Evolutionary conservation across 2,797 vertebrate species (phyloP), one percentile per base, ranked within the genome.

Genomic region (Melanotaenia nigrans): DNA sequence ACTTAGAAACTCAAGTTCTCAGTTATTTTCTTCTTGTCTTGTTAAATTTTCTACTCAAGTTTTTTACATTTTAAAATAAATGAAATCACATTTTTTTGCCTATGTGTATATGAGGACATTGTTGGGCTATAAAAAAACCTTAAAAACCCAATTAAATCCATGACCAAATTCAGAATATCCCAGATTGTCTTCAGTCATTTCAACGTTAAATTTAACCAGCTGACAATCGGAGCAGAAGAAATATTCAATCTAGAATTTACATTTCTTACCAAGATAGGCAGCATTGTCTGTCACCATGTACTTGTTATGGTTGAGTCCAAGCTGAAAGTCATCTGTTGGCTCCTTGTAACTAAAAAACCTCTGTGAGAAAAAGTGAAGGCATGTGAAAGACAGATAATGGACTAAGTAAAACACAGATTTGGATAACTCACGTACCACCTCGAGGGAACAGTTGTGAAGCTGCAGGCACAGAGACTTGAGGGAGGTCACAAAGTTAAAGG

Each of bases 261-360:
- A 11, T 78, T 45, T 78, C 96, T 78, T 93, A 98, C 97, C 96
- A 16, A 98, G 95, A 45, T 97, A 98, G 2, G 94, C 85, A 0
- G 95, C 93, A 54, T 92, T 95, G 56, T 98, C 97, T 0, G 97
- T 98, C 88, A 98, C 96, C 94, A 98, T 95, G 25, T 97, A 98
- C 85, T 97, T 98, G 90, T 98, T 98, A 70, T 97, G 95, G 84
- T 97, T 98, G 81, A 97, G 69, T 32, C 92, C 95, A 25, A 94
- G 92, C 77, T 95, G 86, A 45, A 92, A 82, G 63, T 93, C 90
- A 12, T 95, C 93, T 74, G 90, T 95, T 68, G 92, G 93, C 69
- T 96, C 95, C 87, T 94, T 95, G 54, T 93, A 88, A 82, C 90
- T 95, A 69, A 97, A 97, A 85, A 97, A 97, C 83, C 92, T 94